phyloP scores from a whole-genome alignment of 2,113 vertebrate species.

The Arizona elegans region DNA sequence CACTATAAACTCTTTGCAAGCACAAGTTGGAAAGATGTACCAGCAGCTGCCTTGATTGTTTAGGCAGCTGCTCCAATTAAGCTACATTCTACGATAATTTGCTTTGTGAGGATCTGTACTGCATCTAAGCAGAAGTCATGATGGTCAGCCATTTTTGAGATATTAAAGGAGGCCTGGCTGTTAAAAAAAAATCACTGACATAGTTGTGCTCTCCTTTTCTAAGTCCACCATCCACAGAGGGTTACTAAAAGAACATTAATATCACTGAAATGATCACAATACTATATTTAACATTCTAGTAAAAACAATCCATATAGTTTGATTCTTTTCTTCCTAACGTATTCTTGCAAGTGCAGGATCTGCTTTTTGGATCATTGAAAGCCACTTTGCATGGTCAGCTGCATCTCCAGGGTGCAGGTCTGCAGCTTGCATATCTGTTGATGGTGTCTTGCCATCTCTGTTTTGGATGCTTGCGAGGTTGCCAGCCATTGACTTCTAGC shows the following conservation, averaged over 20 bases:
- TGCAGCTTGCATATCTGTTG: too few relatives aligned
- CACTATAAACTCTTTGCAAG: slow-evolving; percentile 25
- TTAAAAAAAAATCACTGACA: neutral
- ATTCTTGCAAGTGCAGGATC: too few relatives aligned
- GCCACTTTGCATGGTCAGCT: too few relatives aligned
- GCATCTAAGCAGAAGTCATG: slow-evolving; percentile 22
- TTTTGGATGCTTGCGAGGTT: too few relatives aligned
- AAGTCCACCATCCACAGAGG: neutral
- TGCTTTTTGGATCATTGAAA: too few relatives aligned
- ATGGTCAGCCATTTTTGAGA: slow-evolving; percentile 1
- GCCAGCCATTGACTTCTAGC: too few relatives aligned
- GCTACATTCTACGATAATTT: slow-evolving; percentile 32
- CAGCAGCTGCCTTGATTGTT: slow-evolving; percentile 28
- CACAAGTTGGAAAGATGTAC: slow-evolving; percentile 32
- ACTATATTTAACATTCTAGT: neutral
- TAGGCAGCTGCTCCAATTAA: slow-evolving; percentile 34
- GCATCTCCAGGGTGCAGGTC: too few relatives aligned
- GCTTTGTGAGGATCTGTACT: slow-evolving; percentile 5
- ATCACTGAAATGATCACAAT: neutral
- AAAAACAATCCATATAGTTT: neutral
- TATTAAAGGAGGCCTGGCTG: neutral
- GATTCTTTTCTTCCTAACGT: too few relatives aligned
- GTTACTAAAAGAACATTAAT: neutral
- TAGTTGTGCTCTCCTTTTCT: neutral
- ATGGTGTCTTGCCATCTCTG: too few relatives aligned